Evolutionary conservation across 1,140 invertebrate genomes (phyloP).

Genomic region (Cylas formicarius): DNA sequence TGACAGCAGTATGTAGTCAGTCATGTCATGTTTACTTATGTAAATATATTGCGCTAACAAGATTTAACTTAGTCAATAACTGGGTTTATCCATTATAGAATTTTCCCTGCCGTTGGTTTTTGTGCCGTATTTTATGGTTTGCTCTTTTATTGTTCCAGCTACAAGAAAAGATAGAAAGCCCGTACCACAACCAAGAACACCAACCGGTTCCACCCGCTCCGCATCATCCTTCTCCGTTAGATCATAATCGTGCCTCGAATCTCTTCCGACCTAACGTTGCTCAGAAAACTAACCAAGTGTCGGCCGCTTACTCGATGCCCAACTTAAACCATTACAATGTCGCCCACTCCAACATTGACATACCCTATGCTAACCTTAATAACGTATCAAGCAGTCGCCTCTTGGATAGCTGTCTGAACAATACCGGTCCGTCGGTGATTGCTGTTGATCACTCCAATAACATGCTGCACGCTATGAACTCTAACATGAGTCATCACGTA

Average conservation of each 20-base stretch:
- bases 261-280: slow-evolving; percentile 10
- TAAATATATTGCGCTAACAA: neutral
- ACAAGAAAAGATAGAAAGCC: slow-evolving; percentile 16
- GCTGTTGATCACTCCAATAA: slow-evolving; percentile 27
- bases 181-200: slow-evolving; percentile 9
- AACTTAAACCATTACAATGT: slow-evolving; percentile 33
- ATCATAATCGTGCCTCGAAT: neutral
- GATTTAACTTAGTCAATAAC: neutral
- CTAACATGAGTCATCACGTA: slow-evolving; percentile 27
- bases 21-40: slow-evolving; percentile 2
- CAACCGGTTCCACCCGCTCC: slow-evolving; percentile 2
- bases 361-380: slow-evolving; percentile 25
- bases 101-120: no score
- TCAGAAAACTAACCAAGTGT: slow-evolving; percentile 31
- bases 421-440: slow-evolving; percentile 17
- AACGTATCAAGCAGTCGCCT: slow-evolving; percentile 27
- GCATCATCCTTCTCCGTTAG: slow-evolving; percentile 10
- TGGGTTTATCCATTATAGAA: neutral
- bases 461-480: slow-evolving; percentile 26
- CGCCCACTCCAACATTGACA: slow-evolving; percentile 24
- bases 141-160: slow-evolving; percentile 21
- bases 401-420: slow-evolving; percentile 33
- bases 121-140: neutral
- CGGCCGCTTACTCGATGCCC: slow-evolving; percentile 32
- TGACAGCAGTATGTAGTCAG: slow-evolving; percentile 33